Conservation (phyloP, 2,113 vertebrate genomes). For the Cyphomyrus discorhynchus region DNA sequence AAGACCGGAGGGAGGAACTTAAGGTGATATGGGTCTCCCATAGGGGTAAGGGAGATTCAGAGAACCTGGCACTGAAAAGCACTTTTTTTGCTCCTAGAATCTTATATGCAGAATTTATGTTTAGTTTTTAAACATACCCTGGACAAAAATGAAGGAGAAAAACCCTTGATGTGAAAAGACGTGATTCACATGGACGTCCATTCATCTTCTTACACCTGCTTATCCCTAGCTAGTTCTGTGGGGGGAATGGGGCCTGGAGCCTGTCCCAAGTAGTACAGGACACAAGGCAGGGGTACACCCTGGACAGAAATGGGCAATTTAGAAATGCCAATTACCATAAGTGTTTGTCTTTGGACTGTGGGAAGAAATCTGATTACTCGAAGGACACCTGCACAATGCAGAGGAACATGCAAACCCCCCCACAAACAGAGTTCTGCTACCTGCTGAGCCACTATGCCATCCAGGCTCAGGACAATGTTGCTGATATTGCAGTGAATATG, state of each 20-base stretch:
- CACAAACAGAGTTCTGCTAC: not conserved
- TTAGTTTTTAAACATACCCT: not conserved
- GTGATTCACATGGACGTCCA: not conserved
- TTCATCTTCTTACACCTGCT: not conserved
- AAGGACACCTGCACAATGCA: not conserved
- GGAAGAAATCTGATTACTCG: not conserved
- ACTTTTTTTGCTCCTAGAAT: not conserved
- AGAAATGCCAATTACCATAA: not conserved
- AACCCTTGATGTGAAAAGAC: not conserved
- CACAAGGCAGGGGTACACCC: not conserved
- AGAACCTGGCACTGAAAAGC: not conserved
- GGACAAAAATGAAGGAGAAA: not conserved
- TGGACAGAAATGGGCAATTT: not conserved
- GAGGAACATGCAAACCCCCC: not conserved
- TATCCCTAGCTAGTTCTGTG: not conserved
- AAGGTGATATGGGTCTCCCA: not conserved
- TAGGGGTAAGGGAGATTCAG: not conserved
- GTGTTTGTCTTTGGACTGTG: not conserved
- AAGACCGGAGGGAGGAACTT: not conserved
- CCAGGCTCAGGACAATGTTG: not conserved
- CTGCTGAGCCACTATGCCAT: not conserved
- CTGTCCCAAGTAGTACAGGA: not conserved
- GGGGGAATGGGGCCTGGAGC: not conserved
- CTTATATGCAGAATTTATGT: not conserved
- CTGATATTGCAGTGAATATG: not conserved